A percentile compares a stretch with the other conserved stretches of the same genome.
Evolutionary conservation across 2,797 vertebrate species (phyloP).

Genomic region (Ctenochaetus hawaiiensis): DNA sequence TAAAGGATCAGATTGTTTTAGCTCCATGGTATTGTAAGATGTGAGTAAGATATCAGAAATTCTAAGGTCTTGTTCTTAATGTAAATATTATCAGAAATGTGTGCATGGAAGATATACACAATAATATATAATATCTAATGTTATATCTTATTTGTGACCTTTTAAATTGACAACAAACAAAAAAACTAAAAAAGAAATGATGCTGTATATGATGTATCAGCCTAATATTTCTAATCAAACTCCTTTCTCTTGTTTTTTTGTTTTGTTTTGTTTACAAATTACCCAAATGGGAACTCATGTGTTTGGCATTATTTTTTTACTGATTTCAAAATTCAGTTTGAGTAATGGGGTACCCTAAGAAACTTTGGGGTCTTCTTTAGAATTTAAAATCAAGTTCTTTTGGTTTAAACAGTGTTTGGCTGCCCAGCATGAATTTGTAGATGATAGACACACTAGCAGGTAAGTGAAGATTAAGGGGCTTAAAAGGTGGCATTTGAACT

Average conservation of each 20-base stretch:
- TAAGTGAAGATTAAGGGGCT: constrained; percentile 1
- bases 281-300: neutral
- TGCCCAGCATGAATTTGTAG: neutral
- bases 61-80: neutral
- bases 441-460: neutral
- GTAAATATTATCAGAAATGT: neutral
- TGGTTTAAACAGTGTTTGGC: constrained; percentile 1
- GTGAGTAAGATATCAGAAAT: neutral
- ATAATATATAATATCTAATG: too few relatives aligned
- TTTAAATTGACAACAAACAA: too few relatives aligned
- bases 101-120: too few relatives aligned
- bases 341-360: neutral
- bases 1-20: neutral
- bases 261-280: too few relatives aligned
- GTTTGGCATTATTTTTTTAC: neutral
- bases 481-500: constrained; percentile 20
- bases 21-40: neutral
- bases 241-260: too few relatives aligned
- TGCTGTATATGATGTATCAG: too few relatives aligned
- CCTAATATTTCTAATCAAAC: too few relatives aligned
- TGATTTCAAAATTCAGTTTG: neutral
- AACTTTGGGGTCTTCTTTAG: neutral
- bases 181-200: too few relatives aligned
- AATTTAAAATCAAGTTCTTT: neutral
- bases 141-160: too few relatives aligned